Evolutionary conservation across 2,888 invertebrate species (phyloP), one percentile per base, ranked within the genome.

Genomic region (Incurvaria masculella): DNA sequence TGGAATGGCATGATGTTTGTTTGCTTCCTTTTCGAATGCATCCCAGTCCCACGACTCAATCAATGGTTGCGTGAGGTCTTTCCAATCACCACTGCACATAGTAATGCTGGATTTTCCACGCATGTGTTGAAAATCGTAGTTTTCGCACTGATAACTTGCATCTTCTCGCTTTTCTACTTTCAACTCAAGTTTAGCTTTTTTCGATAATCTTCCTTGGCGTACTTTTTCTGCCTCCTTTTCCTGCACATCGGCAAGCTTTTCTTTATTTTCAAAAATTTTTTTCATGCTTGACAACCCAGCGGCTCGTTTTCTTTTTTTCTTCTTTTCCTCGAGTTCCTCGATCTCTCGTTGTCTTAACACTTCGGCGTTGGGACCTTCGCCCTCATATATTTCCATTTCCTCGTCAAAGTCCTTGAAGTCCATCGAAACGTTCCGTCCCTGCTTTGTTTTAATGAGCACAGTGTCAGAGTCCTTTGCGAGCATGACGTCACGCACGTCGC

Each of bases 261-360:
- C 88, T 65, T 89, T 89, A 46, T 86, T 88, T 69, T 90, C 89
- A 65, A 90, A 90, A 57, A 89, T 85, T 70, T 86, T 86, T 55
- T 84, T 83, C 66, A 83, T 81, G 45, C 82, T 80, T 44, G 82
- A 85, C 19, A 88, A 62, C 44, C 85, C 82, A 56, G 84, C 81
- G n/a, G 83, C 80, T 48, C 83, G 73, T 61, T 85, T 85, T 44
- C 83, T 75, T 56, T 81, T 83, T 51, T 78, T 76, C 55, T 78
- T 81, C 52, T 65, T 79, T 42, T 78, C 75, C 56, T 82, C 80
- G 6, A 79, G 60, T 58, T 84, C 82, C 57, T 79, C 72, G 6
- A 66, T 70, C 65, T 83, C 84, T 40, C 85, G 81, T 51, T 82
- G 82, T 55, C 79, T 81, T 1, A 88, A 66, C 1, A 86, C 83